Conservation (phyloP, 2,888 invertebrate genomes). For the Yponomeuta cagnagella region DNA sequence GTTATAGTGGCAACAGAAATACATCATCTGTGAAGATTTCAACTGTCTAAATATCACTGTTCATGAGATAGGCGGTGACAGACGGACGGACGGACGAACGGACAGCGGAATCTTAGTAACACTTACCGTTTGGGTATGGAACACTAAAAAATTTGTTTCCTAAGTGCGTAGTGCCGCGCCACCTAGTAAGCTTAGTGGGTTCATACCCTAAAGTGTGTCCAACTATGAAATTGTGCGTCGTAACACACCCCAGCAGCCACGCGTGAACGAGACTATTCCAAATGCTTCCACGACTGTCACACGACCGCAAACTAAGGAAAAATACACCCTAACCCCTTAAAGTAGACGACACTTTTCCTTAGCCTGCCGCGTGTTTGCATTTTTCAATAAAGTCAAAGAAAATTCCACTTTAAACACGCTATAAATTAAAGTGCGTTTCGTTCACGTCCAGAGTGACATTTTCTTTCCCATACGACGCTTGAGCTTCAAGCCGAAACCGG, state of each 20-base stretch:
- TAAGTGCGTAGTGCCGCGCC: too few species aligned
- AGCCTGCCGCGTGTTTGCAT: not conserved
- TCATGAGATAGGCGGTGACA: too few species aligned
- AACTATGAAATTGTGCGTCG: slow-evolving; percentile 52
- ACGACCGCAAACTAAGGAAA: slow-evolving; percentile 21
- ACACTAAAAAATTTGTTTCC: too few species aligned
- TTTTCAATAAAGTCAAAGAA: not conserved
- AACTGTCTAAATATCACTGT: too few species aligned
- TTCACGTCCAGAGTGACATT: not conserved
- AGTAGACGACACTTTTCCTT: not conserved
- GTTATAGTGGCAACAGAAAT: too few species aligned
- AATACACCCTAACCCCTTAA: not conserved
- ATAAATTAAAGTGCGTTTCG: not conserved
- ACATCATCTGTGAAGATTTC: too few species aligned
- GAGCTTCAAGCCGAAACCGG: not conserved
- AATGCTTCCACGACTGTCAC: slow-evolving; percentile 36
- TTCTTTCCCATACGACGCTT: not conserved
- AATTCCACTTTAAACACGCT: not conserved
- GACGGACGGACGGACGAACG: too few species aligned
- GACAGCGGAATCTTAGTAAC: too few species aligned
- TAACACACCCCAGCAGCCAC: slow-evolving; percentile 44
- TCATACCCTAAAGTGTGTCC: slow-evolving; percentile 16
- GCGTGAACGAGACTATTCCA: slow-evolving; percentile 57
- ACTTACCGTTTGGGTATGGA: too few species aligned
- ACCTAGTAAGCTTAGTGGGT: too few species aligned